Conservation (phyloP, 2,797 vertebrate species). For the Myotis planiceps region DNA sequence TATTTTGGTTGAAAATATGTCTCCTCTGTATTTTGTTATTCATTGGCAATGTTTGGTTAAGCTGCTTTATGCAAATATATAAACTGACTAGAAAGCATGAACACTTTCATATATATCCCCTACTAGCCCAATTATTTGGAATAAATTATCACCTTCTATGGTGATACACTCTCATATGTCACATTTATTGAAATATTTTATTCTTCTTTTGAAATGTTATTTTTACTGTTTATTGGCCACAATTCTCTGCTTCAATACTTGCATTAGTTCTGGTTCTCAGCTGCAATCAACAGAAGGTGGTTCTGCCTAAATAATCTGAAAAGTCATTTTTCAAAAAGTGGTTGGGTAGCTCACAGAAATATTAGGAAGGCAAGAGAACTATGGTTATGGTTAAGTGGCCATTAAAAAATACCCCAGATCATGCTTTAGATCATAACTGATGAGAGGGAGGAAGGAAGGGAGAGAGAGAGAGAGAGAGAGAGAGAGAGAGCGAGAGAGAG, state of each 20-base stretch:
- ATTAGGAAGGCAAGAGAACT: background rate
- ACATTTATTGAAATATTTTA: background rate
- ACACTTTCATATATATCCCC: background rate
- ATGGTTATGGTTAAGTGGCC: background rate
- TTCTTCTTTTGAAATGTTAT: background rate
- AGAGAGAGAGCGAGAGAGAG: fast-evolving
- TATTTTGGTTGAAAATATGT: conserved; percentile 11
- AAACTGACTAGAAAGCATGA: background rate
- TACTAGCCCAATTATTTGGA: background rate
- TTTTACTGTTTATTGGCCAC: background rate
- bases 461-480: no score
- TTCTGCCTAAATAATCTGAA: background rate
- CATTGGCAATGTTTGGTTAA: background rate
- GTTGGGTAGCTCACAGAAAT: background rate
- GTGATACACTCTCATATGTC: background rate
- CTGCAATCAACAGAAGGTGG: background rate
- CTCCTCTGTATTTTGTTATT: background rate
- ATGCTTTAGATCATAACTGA: background rate
- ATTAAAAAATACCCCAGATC: background rate
- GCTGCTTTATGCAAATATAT: background rate
- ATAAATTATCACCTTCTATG: background rate
- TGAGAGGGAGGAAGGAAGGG: background rate
- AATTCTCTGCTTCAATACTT: background rate
- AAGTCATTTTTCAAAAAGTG: background rate
- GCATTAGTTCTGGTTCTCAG: background rate